A percentile compares a stretch with the other conserved stretches of the same genome.
phyloP scores from a whole-genome alignment of 2,888 invertebrate species.

The Lepas anatifera region DNA sequence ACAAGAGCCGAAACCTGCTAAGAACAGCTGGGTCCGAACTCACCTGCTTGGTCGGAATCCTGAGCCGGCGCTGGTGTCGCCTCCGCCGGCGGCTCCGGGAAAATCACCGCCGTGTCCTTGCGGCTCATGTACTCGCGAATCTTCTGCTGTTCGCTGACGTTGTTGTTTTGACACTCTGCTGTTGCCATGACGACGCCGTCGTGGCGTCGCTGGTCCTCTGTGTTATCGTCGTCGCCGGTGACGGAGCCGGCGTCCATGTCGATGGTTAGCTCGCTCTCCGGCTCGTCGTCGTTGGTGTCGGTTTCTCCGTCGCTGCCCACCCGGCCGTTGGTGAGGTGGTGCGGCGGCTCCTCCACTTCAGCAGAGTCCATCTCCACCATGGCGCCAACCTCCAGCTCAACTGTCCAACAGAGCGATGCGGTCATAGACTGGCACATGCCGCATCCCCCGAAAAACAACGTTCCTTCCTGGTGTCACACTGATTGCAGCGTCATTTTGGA shows the following conservation, averaged over 20 bases:
- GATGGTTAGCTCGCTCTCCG: slow-evolving; percentile 9
- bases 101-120: slow-evolving; percentile 43
- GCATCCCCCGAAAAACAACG: no score
- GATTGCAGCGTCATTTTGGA: no score
- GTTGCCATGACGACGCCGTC: no score
- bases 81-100: slow-evolving; percentile 39
- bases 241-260: slow-evolving; percentile 1
- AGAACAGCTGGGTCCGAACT: no score
- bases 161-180: slow-evolving; percentile 7
- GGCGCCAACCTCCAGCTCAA: background rate
- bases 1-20: no score
- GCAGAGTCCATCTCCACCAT: background rate
- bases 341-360: background rate
- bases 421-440: no score
- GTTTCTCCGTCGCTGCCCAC: slow-evolving; percentile 10
- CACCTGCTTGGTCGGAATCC: background rate
- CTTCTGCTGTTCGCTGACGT: slow-evolving; percentile 28
- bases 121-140: slow-evolving; percentile 40
- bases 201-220: no score
- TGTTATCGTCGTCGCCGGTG: background rate
- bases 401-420: background rate
- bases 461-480: no score
- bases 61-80: background rate
- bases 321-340: background rate
- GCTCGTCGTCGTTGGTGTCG: slow-evolving; percentile 6